Evolutionary conservation across 2,113 vertebrate species (phyloP).

Genomic region (Cochlearius cochlearius): DNA sequence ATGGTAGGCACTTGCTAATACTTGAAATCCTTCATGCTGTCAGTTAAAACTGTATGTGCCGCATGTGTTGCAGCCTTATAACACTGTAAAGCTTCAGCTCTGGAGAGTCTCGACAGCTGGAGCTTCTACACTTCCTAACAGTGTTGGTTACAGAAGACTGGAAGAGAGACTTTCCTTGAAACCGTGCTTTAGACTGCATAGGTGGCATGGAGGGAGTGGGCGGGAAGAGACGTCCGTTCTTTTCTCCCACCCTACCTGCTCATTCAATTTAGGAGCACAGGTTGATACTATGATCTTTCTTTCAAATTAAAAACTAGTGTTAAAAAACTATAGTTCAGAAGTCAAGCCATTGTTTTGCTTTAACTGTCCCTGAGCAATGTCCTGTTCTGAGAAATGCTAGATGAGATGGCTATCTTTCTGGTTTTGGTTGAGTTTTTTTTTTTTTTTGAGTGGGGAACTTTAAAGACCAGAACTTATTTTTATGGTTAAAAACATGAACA

Average conservation of each 20-base stretch:
- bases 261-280: neutral
- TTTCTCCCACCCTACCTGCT: neutral
- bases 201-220: neutral
- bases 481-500: neutral
- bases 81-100: neutral
- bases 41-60: accelerated
- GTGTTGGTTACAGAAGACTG: neutral
- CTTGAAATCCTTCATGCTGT: neutral
- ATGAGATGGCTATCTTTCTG: neutral
- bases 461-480: neutral
- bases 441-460: neutral
- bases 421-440: neutral
- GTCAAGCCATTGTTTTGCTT: neutral
- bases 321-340: neutral
- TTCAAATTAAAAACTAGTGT: neutral
- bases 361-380: neutral
- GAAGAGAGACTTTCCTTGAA: neutral
- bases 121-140: neutral
- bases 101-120: neutral
- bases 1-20: neutral
- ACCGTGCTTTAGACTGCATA: neutral
- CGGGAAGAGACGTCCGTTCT: neutral
- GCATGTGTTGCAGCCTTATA: neutral
- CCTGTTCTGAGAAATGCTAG: neutral
- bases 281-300: neutral